A percentile compares a stretch with the other conserved stretches of the same genome.
phyloP scores from a whole-genome alignment of 2,888 invertebrate genomes.

The Dermolepida albohirtum region DNA sequence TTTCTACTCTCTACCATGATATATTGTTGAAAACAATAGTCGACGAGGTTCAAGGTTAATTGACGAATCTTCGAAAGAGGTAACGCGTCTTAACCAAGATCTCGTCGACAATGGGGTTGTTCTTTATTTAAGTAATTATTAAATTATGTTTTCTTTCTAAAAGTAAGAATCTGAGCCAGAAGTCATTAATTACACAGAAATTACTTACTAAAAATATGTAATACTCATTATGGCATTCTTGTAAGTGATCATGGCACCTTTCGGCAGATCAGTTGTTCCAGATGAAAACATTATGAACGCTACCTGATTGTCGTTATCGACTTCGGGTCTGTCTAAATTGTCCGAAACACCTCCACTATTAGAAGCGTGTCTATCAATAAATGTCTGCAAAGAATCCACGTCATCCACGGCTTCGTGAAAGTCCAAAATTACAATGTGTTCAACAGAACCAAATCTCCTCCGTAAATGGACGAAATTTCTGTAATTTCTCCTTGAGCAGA shows the following conservation, averaged over 20 bases:
- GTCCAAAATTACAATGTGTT: slow-evolving; percentile 70
- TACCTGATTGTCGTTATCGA: slow-evolving; percentile 49
- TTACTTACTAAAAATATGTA: slow-evolving; percentile 21
- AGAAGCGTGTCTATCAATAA: slow-evolving; percentile 48
- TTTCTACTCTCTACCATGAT: no score
- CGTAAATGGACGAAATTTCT: slow-evolving; percentile 69
- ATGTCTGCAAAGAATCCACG: slow-evolving; percentile 62
- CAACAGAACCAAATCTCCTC: slow-evolving; percentile 54
- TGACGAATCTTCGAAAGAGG: no score
- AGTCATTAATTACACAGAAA: no score
- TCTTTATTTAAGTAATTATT: no score
- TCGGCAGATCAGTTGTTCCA: slow-evolving; percentile 77
- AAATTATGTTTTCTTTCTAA: no score
- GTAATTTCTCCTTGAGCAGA: slow-evolving; percentile 71
- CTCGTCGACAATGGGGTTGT: no score
- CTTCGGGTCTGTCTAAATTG: neutral
- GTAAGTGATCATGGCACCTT: slow-evolving; percentile 75
- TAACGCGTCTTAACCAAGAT: no score
- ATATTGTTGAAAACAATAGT: no score
- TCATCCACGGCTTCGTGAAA: slow-evolving; percentile 61
- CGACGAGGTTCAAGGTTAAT: no score
- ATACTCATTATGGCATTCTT: slow-evolving; percentile 60
- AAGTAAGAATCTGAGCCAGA: no score
- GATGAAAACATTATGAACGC: slow-evolving; percentile 70
- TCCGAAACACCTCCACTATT: neutral